Base-by-base conservation (phyloP, 2,888 invertebrate genomes). In the Chrysodeixis includens region DNA sequence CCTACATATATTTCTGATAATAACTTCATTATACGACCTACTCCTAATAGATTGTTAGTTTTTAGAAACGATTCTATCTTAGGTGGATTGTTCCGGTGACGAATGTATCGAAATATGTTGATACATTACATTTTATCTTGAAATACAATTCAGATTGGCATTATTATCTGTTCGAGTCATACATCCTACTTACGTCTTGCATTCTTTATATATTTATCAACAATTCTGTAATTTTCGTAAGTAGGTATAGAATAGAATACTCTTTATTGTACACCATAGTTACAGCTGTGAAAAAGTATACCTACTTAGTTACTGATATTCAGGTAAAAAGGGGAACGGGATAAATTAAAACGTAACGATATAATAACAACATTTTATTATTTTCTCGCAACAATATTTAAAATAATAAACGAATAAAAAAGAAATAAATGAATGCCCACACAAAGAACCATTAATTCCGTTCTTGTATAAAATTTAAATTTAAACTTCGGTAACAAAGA, bases 391-490 rank as follows among this genome's bases (percentile, higher is more conserved):
- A n/a, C 16, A 3, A 16, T 5, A n/a, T n/a, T 18, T 16, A 46
- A 46, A 60, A 49, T 40, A 58, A 56, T 46, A 30, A 55, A 66
- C 66, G 58, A 22, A 32, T n/a, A 40, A 16, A 55, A 4, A 26
- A 18, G 18, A 46, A 49, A 60, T 60, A 75, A 61, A 20, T 8
- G 32, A 54, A 56, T 59, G 53, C 62, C 51, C 35, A 69, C 22
- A 46, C 54, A 65, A 74, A 60, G 46, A 74, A 70, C 56, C 56
- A 71, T 63, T 49, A 44, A 65, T 56, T 60, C 9, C 55, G 52
- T 20, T 49, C 18, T 49, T 49, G 18, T 49, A 14, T 14, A 26
- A 51, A 52, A 26, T 26, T 26, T 52, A 26, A 52, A 26, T 32
- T 18, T 30, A 30, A 54, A 32, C n/a, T 16, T 56, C 35, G 20